Base-by-base conservation (phyloP, 2,888 invertebrate species). In the Drosophila mulleri region DNA sequence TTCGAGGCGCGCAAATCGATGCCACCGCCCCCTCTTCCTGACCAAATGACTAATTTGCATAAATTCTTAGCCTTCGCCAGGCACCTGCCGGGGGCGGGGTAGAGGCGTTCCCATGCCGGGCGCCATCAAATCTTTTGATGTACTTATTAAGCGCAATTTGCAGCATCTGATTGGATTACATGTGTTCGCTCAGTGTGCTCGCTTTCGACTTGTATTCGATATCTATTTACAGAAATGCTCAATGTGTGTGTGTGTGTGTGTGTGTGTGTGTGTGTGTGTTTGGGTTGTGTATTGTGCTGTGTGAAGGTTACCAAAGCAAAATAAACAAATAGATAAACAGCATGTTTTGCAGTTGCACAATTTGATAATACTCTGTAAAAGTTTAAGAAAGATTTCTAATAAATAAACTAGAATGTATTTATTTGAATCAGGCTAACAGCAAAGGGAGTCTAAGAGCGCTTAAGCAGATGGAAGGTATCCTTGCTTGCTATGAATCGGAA, bases 81-180 rank as follows among this genome's bases (percentile, higher is more conserved):
- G 41, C 76, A 82, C 76, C 76, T 82, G 80, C 32, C 29, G 18
- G 3, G 42, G 23, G 37, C 14, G 47, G 37, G 14, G n/a, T 14
- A 26, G 64, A n/a, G 29, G 3, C 32, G 80, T 75, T 57, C 41
- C 59, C 42, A 65, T 80, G 78, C 64, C 67, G 69, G 78, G 71
- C 67, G 74, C 79, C 72, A 52, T 50, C 60, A 59, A 74, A 59
- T 75, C 82, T 65, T 80, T 82, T 82, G 84, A 83, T 82, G 75
- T 81, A 61, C 59, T 66, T 68, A 71, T 78, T 67, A 83, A 74
- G 78, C 68, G 62, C 67, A 78, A 75, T 78, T 72, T 66, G 65
- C 71, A 62, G 76, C 70, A 72, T 79, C 75, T 69, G 75, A 79
- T 85, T 76, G 72, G 85, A 82, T 82, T 85, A 74, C 70, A 77